These are phyloP conservation scores for Eupithecia insigniata DNA, from an alignment of 2,888 invertebrate species.

Conservation along the genomic window DNA sequence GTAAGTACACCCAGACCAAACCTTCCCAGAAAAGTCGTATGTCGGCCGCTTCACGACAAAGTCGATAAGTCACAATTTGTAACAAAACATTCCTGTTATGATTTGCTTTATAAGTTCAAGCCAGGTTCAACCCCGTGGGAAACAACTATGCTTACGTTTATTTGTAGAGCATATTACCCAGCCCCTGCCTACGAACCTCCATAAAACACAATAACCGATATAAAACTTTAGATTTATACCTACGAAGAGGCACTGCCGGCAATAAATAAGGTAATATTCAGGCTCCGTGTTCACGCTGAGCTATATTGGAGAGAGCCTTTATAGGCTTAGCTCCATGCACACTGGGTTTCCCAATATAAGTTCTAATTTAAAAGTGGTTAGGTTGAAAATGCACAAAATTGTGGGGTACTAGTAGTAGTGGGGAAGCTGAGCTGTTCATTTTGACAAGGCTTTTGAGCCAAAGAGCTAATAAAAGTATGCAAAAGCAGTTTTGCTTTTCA, in stretches of 20 bases:
- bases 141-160: conserved; percentile 6
- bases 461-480: background rate
- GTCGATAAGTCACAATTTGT: background rate
- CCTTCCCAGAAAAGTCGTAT: background rate
- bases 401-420: background rate
- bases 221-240: conserved; percentile 33
- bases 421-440: background rate
- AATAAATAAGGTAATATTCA: conserved; percentile 41
- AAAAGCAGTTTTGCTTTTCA: conserved; percentile 1
- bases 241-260: conserved; percentile 25
- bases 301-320: conserved; percentile 28
- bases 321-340: conserved; percentile 26
- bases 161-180: conserved; percentile 4
- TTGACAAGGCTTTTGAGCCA: conserved; percentile 13
- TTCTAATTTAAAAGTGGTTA: conserved; percentile 26
- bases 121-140: conserved; percentile 9
- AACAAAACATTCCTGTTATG: conserved; percentile 1
- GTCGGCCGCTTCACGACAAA: background rate
- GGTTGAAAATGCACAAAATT: conserved; percentile 14
- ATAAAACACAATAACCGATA: conserved; percentile 32
- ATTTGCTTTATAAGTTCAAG: background rate
- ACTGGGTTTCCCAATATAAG: conserved; percentile 24
- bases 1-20: background rate
- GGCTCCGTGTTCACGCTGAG: conserved; percentile 22
- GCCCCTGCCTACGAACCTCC: conserved; percentile 5